Base-by-base conservation (phyloP, 2,113 vertebrate genomes). In the Nothoprocta pentlandii region DNA sequence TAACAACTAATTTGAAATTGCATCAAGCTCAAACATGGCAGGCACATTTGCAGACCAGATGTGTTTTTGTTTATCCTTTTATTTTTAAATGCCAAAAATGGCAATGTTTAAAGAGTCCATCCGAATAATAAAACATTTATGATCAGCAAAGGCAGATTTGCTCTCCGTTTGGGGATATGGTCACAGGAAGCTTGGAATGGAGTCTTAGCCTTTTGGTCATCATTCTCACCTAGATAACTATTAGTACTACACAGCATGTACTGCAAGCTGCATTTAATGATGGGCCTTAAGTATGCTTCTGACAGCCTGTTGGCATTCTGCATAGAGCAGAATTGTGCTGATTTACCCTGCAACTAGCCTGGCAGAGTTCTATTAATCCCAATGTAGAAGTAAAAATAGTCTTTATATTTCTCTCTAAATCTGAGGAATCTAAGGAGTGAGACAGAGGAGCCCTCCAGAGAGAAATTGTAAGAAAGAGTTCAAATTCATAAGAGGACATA, bases 41-140 rank as follows among this genome's bases (percentile, higher is more conserved):
- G 74, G 92, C 75, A 86, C 23, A 41, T 91, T 92, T 94, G 85
- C 75, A 95, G 90, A 92, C 91, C 97, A 98, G 95, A 97, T 97
- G 97, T 95, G 97, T 20, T 92, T 96, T 96, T 97, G 96, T 98
- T 97, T 97, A 96, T 96, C 92, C 87, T 95, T 97, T 97, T 96
- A 96, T 96, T 94, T 95, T 91, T 88, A 96, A 95, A 92, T 77
- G 71, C 78, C 64, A 71, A 85, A 94, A 94, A 79, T 80, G 62
- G 54, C 51, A 89, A 47, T 7, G 42, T 87, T 96, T 87, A 71
- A 80, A 85, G 66, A 85, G 46, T 90, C 85, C 64, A 36, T 91
- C 56, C 81, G 74, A 59, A 87, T 44, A 75, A 61, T 56, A 28
- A 39, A 87, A 77, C 83, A 59, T 66, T 90, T 87, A 51, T 30